Evolutionary conservation across 2,113 vertebrate species (phyloP), one percentile per base, ranked within the genome.

Genomic region (Pyxicephalus adspersus): DNA sequence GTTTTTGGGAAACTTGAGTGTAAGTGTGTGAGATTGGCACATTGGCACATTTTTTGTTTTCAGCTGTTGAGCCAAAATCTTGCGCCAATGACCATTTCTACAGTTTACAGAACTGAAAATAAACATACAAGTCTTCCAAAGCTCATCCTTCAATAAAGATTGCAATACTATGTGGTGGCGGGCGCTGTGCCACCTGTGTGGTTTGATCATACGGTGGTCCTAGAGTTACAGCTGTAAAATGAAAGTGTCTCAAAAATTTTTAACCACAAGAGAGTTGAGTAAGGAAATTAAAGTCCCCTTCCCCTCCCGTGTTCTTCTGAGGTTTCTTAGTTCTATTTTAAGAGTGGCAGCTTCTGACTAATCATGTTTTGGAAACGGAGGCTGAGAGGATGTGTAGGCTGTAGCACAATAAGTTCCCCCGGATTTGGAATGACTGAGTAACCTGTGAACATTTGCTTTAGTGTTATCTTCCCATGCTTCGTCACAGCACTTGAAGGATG

Each of bases 401-500:
- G 38, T 11, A 5, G 22, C 80, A 38, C 45, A 75, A 58, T 65
- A 66, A 15, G 25, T 45, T 65, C 68, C 22, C 51, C 17, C 50
- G 8, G 23, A 5, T 86, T 78, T 84, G 85, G 85, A 87, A 84
- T 84, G 84, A 75, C 23, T 86, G 85, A 86, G 85, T 81, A 83
- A 86, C 83, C 77, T 85, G 76, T 72, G 79, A 31, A 19, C 86
- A 84, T 84, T 61, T 86, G 28, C n/a, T 61, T 70, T 17, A 22
- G 76, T 75, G 3, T 81, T 85, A 78, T 84, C 61, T 88, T 83
- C 68, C 73, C 87, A 85, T 83, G 60, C 80, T 77, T 17, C 29
- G 76, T 76, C 83, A 80, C 58, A 71, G 71, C 83, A 77, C 72
- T 83, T 70, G 86, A 68, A 75, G 83, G 86, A 87, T 83, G 82